Evolutionary conservation across 2,888 invertebrate species (phyloP).

Genomic region (Philonicus albiceps): DNA sequence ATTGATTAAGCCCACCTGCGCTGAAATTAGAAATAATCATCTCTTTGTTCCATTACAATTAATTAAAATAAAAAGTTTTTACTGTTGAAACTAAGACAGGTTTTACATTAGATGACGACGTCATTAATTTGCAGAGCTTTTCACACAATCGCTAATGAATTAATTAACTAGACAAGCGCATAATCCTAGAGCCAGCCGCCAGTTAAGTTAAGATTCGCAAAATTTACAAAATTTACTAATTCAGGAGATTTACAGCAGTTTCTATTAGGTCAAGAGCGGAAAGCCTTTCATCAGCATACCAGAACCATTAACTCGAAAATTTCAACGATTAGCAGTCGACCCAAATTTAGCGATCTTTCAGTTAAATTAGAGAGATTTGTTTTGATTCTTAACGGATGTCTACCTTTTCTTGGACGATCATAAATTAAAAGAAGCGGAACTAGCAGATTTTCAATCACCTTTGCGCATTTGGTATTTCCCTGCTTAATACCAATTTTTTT

Average conservation of each 20-base stretch:
- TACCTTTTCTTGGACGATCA: not conserved
- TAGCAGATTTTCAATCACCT: not conserved
- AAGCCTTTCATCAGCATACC: not conserved
- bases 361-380: not conserved
- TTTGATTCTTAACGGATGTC: conserved; percentile 10
- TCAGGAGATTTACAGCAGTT: not conserved
- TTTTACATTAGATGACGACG: not conserved
- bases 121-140: not conserved
- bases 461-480: conserved; percentile 22
- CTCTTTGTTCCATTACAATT: not conserved
- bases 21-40: not conserved
- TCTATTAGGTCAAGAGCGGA: not conserved
- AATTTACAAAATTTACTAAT: not conserved
- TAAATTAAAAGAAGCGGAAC: conserved; percentile 17
- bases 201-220: not conserved
- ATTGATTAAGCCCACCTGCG: not conserved
- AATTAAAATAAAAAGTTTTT: not conserved
- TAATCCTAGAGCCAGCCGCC: not conserved
- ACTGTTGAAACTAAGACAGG: not conserved
- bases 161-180: not conserved
- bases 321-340: not conserved
- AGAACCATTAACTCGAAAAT: not conserved
- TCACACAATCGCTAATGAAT: not conserved
- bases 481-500: not conserved
- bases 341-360: not conserved